These are phyloP conservation scores for Rhinoderma darwinii DNA, from an alignment of 2,113 vertebrate genomes.

Conservation along the genomic window DNA sequence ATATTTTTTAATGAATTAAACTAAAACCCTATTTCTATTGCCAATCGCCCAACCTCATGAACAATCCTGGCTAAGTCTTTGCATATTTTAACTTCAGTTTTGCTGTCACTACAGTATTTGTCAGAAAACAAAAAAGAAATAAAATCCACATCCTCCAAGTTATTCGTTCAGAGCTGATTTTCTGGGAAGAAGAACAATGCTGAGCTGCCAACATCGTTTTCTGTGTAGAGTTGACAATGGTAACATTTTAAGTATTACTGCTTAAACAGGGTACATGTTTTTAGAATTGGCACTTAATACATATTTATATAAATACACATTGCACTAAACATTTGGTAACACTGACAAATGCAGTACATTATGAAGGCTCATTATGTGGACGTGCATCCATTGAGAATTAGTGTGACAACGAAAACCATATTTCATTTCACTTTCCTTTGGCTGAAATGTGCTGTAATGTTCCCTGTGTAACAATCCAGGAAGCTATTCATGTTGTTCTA, in stretches of 20 bases:
- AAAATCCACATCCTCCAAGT: conserved; percentile 49
- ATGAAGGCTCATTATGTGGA: conserved; percentile 42
- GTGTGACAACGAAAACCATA: conserved; percentile 45
- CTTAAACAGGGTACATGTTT: conserved; percentile 35
- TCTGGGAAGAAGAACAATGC: conserved; percentile 46
- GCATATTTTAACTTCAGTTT: conserved; percentile 43
- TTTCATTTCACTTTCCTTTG: conserved; percentile 24
- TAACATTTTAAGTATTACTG: conserved; percentile 36
- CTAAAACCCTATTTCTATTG: background rate
- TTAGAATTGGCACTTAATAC: conserved; percentile 35
- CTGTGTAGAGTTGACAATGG: conserved; percentile 40
- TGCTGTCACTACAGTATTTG: conserved; percentile 22
- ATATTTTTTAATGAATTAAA: background rate
- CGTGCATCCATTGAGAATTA: conserved; percentile 31
- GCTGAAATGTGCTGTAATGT: conserved; percentile 16
- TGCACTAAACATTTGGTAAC: conserved; percentile 43
- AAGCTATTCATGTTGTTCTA: background rate
- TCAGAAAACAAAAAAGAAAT: conserved; percentile 40
- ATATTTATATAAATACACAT: conserved; percentile 46
- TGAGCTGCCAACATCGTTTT: conserved; percentile 52
- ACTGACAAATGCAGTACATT: conserved; percentile 45
- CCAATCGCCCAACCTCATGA: conserved; percentile 2
- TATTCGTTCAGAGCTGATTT: conserved; percentile 38
- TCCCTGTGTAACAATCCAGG: background rate
- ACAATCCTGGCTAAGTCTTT: background rate